Base-by-base conservation (phyloP, 2,888 invertebrate genomes). In the Tetragonula carbonaria region DNA sequence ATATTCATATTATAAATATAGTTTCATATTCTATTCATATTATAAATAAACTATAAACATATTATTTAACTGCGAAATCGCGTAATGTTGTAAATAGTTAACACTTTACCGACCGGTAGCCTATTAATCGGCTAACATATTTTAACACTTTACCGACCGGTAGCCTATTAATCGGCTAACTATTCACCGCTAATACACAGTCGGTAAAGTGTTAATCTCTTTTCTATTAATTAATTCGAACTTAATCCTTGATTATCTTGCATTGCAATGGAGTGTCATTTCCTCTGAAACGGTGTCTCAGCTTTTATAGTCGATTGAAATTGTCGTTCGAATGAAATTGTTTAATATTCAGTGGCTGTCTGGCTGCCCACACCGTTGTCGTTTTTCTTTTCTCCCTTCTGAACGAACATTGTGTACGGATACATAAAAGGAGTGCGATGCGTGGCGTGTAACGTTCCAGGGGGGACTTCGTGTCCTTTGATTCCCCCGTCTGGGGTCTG, bases 281-380 rank as follows among this genome's bases (percentile, higher is more conserved):
- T 68, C 57, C 55, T 71, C 1, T 51, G 50, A 74, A 28, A 77
- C 33, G 50, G 55, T 63, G 82, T 59, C 28, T 28, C 67, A 65
- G 67, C 33, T 38, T 1, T 45, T 45, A 45, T 45, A 33, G 59
- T 45, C 33, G 59, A 78, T 72, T 33, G 28, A 28, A 28, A 28
- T 28, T 66, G 76, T 59, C 79, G 67, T 53, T 59, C 38, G 74
- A 63, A 80, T 62, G 70, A 74, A 62, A 85, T 77, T 78, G 74
- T 88, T 87, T 88, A 88, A 88, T 88, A 88, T 88, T 84, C 88
- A 86, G 67, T 65, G 66, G 57, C 71, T 65, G 73, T 72, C 71
- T 55, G 51, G 72, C 74, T 53, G 38, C 80, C 67, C 74, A 76
- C 77, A 65, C 76, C 55, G 66, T 74, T 74, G 74, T 78, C 72